Conservation (phyloP, 2,888 invertebrate genomes). For the Pseudeuparius sepicola region DNA sequence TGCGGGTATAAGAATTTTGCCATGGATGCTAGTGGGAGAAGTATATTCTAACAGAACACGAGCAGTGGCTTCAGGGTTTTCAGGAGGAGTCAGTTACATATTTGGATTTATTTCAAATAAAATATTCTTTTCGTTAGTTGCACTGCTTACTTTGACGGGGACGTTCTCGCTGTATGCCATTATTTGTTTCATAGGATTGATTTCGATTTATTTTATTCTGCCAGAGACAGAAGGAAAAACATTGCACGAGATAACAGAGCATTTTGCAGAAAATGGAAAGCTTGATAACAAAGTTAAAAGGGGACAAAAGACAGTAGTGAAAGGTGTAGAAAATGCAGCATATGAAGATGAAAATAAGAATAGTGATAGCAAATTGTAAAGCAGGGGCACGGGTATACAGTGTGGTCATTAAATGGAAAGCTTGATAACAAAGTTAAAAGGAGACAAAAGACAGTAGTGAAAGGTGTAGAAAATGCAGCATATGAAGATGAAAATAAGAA, state of each 20-base stretch:
- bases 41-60: slow-evolving; percentile 58
- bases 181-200: slow-evolving; percentile 50
- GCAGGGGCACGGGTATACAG: no score
- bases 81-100: slow-evolving; percentile 61
- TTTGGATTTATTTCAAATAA: slow-evolving; percentile 67
- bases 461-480: no score
- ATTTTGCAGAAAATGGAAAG: no score
- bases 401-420: no score
- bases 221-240: slow-evolving; percentile 76
- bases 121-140: slow-evolving; percentile 54
- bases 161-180: slow-evolving; percentile 59
- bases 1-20: slow-evolving; percentile 57
- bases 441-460: no score
- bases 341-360: no score
- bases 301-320: no score
- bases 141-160: slow-evolving; percentile 53
- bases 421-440: no score
- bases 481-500: no score
- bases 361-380: no score
- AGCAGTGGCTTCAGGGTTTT: slow-evolving; percentile 58
- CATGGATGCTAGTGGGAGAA: slow-evolving; percentile 74
- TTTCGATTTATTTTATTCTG: slow-evolving; percentile 53
- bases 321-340: no score
- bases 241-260: slow-evolving; percentile 57
- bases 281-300: no score